Conservation (phyloP, 2,113 vertebrate species). For the Anoura caudifer region DNA sequence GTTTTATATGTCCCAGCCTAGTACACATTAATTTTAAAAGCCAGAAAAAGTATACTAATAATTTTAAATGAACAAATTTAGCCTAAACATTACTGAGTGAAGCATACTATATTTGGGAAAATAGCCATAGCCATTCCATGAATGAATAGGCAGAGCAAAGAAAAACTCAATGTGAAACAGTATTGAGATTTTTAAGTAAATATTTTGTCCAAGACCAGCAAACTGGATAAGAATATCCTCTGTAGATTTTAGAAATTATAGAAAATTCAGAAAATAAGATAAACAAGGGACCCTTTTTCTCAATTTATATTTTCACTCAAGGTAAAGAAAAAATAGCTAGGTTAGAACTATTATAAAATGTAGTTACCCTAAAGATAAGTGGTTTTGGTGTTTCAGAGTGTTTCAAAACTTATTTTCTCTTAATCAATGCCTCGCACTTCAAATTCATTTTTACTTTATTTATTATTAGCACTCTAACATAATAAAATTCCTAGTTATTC, state of each 20-base stretch:
- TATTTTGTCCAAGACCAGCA: not conserved
- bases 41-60: not conserved
- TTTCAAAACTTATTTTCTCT: not conserved
- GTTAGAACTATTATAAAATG: not conserved
- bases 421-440: not conserved
- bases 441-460: not conserved
- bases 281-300: not conserved
- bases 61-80: constrained; percentile 48
- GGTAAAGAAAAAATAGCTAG: not conserved
- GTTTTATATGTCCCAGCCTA: not conserved
- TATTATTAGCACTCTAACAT: not conserved
- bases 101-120: not conserved
- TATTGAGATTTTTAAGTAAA: constrained; percentile 17
- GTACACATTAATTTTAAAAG: constrained; percentile 50
- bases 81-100: constrained; percentile 8
- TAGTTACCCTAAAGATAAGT: not conserved
- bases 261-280: not conserved
- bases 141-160: constrained; percentile 17
- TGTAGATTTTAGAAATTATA: constrained; percentile 19
- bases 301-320: not conserved
- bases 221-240: not conserved
- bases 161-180: not conserved
- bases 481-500: not conserved
- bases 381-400: not conserved
- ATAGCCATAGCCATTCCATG: not conserved